These are phyloP conservation scores for Ochotona princeps DNA, from an alignment of 2,113 vertebrate genomes.

Conservation along the genomic window DNA sequence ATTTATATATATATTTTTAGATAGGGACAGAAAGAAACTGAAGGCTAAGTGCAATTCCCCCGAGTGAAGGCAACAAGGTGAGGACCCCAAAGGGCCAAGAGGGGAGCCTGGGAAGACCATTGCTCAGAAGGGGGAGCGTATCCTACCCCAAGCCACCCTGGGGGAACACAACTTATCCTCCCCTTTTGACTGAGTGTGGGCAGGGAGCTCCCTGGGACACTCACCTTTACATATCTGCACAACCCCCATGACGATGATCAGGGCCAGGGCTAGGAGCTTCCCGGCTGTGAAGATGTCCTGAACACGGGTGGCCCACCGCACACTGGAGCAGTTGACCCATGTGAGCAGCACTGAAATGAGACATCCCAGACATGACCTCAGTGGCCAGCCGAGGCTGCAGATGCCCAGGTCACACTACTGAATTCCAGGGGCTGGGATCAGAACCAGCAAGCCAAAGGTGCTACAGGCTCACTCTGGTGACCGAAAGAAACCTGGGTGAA, in stretches of 20 bases:
- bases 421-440: background rate
- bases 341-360: slow-evolving; percentile 88
- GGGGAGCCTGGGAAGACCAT: background rate
- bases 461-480: background rate
- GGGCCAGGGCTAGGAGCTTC: slow-evolving; percentile 92
- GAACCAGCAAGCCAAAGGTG: background rate
- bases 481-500: slow-evolving; percentile 14
- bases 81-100: background rate
- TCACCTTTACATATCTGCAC: slow-evolving; percentile 96
- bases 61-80: background rate
- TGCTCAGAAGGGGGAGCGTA: background rate
- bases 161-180: background rate
- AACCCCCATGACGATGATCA: slow-evolving; percentile 95
- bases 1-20: too few species aligned
- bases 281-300: slow-evolving; percentile 96
- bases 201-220: background rate
- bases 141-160: background rate
- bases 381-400: background rate
- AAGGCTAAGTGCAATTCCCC: background rate
- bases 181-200: background rate
- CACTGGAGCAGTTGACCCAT: slow-evolving; percentile 95
- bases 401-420: background rate
- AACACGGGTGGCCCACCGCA: slow-evolving; percentile 94
- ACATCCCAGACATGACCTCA: slow-evolving; percentile 39
- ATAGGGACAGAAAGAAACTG: too few species aligned